Base-by-base conservation (phyloP, 2,888 invertebrate species). In the Sarcophaga carnaria region DNA sequence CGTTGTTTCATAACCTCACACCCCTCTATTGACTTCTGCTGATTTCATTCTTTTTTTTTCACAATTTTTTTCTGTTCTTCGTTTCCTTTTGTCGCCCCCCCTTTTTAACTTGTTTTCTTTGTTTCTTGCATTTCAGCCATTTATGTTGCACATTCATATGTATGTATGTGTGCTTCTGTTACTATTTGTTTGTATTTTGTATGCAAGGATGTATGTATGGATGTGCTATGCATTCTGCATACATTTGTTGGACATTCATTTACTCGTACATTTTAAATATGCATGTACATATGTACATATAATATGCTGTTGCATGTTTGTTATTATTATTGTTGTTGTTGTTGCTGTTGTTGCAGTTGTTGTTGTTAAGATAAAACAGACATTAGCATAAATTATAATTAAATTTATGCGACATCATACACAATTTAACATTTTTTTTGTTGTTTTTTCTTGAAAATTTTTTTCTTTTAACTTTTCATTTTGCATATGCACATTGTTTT, bases 381-480 rank as follows among this genome's bases (percentile, higher is more conserved):
- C 86, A 89, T 89, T 89, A 89, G 88, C 89, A 89, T 89, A 89
- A 89, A 89, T 89, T 89, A 89, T 88, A 88, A 88, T 89, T 89
- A 88, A 88, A 89, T 89, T 89, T 89, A 89, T 88, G 85, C 84
- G 85, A 80, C 87, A 85, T 84, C 86, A 85, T 83, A 86, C 86
- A 86, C 86, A 86, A 86, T 83, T 86, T 72, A 86, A 77, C 84
- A 84, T 84, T 80, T 81, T 63, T 81, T 85, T 81, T 80, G 75
- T 82, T 49, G 12, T 87, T 81, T 80, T 82, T 82, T 12, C 2
- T 49, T 49, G 14, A 22, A 22, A 22, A 14, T 12, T 54, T 54
- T 49, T 17, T 54, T 54, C 14, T 49, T 49, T 49, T 49, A 49
- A 5, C 0, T 49, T 49, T 4, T 49, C 4, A 12, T 14, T 54